Evolutionary conservation across 2,113 vertebrate species (phyloP), one percentile per base, ranked within the genome.

Genomic region (Coptodon rendalli): DNA sequence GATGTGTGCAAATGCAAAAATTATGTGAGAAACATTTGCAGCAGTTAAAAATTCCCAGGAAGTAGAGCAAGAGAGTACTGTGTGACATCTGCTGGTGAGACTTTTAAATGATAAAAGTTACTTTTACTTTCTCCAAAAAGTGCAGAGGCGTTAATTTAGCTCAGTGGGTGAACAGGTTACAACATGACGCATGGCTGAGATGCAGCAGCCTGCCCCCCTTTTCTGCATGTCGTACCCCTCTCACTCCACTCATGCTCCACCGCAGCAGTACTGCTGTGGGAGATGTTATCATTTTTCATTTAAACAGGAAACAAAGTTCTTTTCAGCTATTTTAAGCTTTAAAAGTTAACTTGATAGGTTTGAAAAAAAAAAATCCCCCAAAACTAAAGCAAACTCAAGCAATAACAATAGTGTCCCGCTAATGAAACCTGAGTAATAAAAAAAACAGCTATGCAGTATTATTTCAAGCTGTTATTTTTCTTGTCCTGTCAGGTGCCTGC

Each of bases 401-500:
- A 12, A 36, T n/a, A 14, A 13, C 5, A 22, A 71, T 11, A 68
- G 12, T 5, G 36, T 71, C 34, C 34, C 3, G 1, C 1, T 1
- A 40, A 17, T 17, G 19, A 79, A 34, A 5, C 17, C 31, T 4
- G 27, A 79, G 38, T 40, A 22, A 81, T 57, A 57, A 81, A 71
- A 27, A 36, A 8, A 59, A 4, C 22, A 45, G 19, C 11, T 12
- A 24, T 22, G 50, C 27, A 52, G 6, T 24, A 13, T 24, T 36
- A 29, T 66, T 40, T 29, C 6, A 78, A 12, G 27, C 43, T 50
- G 9, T 50, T 50, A 12, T 78, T 1, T 24, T 45, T 78, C 50
- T 48, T 36, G 6, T 66, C 14, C 66, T n/a, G 19, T 19, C 90
- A 97, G 97, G 96, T 97, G 97, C 95, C 95, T 97, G 91, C 92